Evolutionary conservation across 2,888 invertebrate species (phyloP), one percentile per base, ranked within the genome.

Genomic region (Cryptophagus acutangulus): DNA sequence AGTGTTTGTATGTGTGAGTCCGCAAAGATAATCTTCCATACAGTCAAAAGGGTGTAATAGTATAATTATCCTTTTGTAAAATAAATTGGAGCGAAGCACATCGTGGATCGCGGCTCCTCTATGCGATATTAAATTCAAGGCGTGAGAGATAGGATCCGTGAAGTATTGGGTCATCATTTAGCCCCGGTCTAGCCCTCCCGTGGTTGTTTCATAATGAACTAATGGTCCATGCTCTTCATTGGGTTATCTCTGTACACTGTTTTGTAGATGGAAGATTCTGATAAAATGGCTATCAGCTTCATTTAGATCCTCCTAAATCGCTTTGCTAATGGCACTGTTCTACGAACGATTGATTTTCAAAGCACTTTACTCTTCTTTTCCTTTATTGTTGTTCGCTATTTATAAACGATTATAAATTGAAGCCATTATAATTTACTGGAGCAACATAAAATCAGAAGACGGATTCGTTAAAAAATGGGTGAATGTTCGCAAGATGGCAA

Each of bases 101-200:
- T 45, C 39, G 47, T 44, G 43, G 45, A n/a, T n/a, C n/a, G n/a
- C n/a, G n/a, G n/a, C n/a, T n/a, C n/a, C 49, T 47, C 33, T 35
- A 9, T 31, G 40, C 36, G 46, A 51, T 50, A 55, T 56, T 57
- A 55, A 53, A 33, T 16, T 13, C 16, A 31, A 31, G 15, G 31
- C 31, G 45, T 36, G 46, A 43, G 48, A 55, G 53, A 55, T 53
- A 55, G 52, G 48, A 45, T 51, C 50, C 43, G 45, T 54, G 49
- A 54, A 53, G 54, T 54, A 56, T 57, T 55, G 52, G 56, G 48
- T 48, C 47, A 53, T 54, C 52, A 53, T 54, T 54, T 53, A 54
- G 50, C 48, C n/a, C n/a, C n/a, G n/a, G n/a, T n/a, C n/a, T n/a
- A n/a, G n/a, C n/a, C n/a, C n/a, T 36, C 53, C 51, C 45, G 48